Evolutionary conservation across 2,113 vertebrate genomes (phyloP).

Genomic region (Syrrhaptes paradoxus): DNA sequence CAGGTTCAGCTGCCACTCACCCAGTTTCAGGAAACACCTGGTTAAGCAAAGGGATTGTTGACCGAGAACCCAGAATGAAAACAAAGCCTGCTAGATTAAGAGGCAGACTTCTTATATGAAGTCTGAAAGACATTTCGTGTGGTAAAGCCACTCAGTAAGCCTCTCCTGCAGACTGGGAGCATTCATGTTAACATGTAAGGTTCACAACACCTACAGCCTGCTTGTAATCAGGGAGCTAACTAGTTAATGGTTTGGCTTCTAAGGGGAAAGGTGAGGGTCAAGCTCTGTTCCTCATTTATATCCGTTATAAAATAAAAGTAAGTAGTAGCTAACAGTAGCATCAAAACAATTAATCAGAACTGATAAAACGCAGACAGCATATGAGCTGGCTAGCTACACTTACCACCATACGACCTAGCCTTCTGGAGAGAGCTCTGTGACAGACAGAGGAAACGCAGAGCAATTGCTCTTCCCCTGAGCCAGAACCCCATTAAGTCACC

Average conservation of each 20-base stretch:
- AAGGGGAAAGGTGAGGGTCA: not conserved
- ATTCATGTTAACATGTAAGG: not conserved
- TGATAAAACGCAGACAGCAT: not conserved
- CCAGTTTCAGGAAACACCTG: slow-evolving; percentile 97
- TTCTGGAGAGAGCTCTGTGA: not conserved
- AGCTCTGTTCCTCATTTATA: not conserved
- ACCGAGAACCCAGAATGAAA: not conserved
- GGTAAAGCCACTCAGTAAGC: not conserved
- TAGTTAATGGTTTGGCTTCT: not conserved
- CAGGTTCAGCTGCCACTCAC: slow-evolving; percentile 97
- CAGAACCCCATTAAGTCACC: slow-evolving; percentile 13
- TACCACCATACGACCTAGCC: not conserved
- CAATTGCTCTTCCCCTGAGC: not conserved
- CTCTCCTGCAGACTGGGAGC: not conserved
- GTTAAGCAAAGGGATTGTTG: slow-evolving; percentile 23
- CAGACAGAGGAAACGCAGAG: not conserved
- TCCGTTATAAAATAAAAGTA: not conserved
- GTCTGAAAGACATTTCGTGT: not conserved
- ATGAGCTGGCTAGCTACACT: not conserved
- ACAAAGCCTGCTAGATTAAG: not conserved
- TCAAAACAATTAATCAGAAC: not conserved
- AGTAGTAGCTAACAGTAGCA: not conserved
- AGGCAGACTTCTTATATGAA: not conserved
- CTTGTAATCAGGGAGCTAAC: not conserved
- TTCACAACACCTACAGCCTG: not conserved